A percentile compares a stretch with the other conserved stretches of the same genome.
phyloP scores from a whole-genome alignment of 2,113 vertebrate genomes.

The Isichthys henryi region DNA sequence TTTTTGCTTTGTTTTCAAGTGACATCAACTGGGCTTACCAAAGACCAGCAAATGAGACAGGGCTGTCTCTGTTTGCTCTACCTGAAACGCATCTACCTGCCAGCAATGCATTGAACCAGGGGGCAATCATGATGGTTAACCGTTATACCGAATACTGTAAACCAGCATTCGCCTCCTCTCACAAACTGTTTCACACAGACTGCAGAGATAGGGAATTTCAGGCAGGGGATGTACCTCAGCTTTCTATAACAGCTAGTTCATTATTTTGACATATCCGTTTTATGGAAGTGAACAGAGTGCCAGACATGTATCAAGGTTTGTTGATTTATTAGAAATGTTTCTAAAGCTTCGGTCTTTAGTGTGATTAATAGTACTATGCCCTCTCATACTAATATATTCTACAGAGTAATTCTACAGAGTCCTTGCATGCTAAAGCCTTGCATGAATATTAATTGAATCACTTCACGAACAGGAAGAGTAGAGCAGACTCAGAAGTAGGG shows the following conservation, averaged over 20 bases:
- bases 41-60: neutral
- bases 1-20: neutral
- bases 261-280: constrained; percentile 4
- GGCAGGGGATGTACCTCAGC: neutral
- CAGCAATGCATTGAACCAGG: neutral
- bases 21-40: neutral
- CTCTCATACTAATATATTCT: neutral
- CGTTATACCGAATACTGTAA: neutral
- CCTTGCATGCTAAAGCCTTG: neutral
- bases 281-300: neutral
- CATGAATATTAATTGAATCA: neutral
- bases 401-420: neutral
- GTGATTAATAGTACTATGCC: neutral
- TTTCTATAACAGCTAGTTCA: neutral
- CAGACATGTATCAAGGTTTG: neutral
- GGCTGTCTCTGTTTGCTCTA: neutral
- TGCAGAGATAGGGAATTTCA: neutral
- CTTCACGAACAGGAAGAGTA: neutral
- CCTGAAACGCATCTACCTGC: constrained; percentile 23
- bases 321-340: neutral
- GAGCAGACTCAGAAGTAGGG: neutral
- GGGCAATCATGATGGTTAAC: neutral
- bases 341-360: neutral
- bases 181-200: neutral
- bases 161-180: neutral